Evolutionary conservation across 2,888 invertebrate species (phyloP).

Genomic region (Anarsia innoxiella): DNA sequence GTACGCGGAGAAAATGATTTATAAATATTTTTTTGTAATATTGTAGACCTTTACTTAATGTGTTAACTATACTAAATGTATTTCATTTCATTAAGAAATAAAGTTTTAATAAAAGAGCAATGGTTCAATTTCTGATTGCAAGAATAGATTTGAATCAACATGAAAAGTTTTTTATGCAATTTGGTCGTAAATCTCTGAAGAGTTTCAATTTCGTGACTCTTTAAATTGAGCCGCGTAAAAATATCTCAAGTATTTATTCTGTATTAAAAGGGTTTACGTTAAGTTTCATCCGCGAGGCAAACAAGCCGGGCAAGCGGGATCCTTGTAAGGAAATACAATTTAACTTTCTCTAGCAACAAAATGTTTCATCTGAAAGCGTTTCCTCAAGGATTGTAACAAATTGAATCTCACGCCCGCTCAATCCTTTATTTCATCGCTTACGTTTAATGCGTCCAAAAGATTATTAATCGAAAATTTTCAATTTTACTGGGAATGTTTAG

Average conservation of each 20-base stretch:
- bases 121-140: no score
- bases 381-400: slow-evolving; percentile 64
- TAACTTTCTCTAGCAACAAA: slow-evolving; percentile 56
- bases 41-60: no score
- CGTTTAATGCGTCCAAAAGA: slow-evolving; percentile 54
- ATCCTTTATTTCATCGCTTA: slow-evolving; percentile 63
- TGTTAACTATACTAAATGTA: no score
- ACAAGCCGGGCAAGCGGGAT: slow-evolving; percentile 42
- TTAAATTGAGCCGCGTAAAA: slow-evolving; percentile 13
- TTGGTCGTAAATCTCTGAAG: no score
- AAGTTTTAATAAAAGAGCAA: no score
- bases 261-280: slow-evolving; percentile 42
- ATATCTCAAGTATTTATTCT: slow-evolving; percentile 35
- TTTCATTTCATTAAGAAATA: no score
- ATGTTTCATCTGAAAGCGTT: slow-evolving; percentile 63
- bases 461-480: slow-evolving; percentile 65
- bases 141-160: no score
- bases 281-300: slow-evolving; percentile 40
- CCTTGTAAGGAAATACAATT: slow-evolving; percentile 64
- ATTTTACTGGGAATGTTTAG: slow-evolving; percentile 37
- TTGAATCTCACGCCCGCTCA: slow-evolving; percentile 64
- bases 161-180: no score
- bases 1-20: no score
- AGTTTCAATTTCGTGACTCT: not conserved
- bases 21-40: no score